A percentile compares a stretch with the other conserved stretches of the same genome.
Conservation (phyloP, 2,888 invertebrate genomes). For the Amblyteles armatorius region DNA sequence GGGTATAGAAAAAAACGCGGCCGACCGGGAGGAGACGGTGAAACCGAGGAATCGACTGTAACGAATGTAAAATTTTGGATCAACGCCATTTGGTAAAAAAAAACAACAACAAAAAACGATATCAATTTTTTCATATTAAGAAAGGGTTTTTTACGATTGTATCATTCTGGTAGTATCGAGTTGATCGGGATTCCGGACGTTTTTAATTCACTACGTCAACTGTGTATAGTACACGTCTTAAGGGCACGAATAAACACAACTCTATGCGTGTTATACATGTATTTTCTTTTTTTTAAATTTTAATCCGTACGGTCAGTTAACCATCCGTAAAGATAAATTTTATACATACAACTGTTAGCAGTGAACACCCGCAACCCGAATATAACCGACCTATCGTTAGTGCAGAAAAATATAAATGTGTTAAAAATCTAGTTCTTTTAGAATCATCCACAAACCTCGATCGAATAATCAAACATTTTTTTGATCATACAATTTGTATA, state of each 20-base stretch:
- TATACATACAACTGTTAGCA: conserved; percentile 25
- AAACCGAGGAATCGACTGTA: conserved; percentile 15
- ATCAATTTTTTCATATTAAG: conserved; percentile 43
- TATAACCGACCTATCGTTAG: conserved; percentile 34
- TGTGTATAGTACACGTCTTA: conserved; percentile 32
- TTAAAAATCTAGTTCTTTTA: conserved; percentile 44
- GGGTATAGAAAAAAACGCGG: conserved; percentile 5
- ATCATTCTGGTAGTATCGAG: conserved; percentile 30
- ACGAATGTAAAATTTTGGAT: conserved; percentile 23
- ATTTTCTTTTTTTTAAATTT: conserved; percentile 24
- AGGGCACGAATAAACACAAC: conserved; percentile 46
- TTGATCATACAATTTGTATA: conserved; percentile 33
- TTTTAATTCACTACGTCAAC: conserved; percentile 41
- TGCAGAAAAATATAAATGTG: conserved; percentile 56
- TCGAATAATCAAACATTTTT: not conserved
- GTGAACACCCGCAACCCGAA: conserved; percentile 26
- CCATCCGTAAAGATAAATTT: conserved; percentile 15
- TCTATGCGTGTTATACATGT: conserved; percentile 54
- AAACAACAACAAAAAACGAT: conserved; percentile 11
- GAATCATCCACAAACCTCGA: conserved; percentile 5
- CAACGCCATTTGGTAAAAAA: not conserved
- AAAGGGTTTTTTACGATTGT: conserved; percentile 44
- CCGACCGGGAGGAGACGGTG: not conserved
- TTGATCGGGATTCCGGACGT: conserved; percentile 10
- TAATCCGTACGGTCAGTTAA: conserved; percentile 26